Conservation (phyloP, 2,888 invertebrate genomes). For the Microplitis deprimator region DNA sequence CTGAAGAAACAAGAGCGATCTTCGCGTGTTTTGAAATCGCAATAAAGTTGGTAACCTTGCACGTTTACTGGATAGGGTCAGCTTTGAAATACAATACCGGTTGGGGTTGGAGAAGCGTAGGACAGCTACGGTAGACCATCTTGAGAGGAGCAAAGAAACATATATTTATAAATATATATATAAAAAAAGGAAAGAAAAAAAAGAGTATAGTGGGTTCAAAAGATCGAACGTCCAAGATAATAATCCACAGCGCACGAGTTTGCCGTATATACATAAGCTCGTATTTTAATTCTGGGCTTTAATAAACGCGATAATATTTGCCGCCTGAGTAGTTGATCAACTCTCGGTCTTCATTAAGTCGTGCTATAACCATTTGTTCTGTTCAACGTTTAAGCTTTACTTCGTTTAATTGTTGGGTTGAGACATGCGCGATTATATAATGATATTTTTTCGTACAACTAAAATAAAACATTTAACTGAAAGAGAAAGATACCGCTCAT, state of each 20-base stretch:
- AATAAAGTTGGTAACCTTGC: conserved; percentile 61
- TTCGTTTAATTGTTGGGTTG: conserved; percentile 61
- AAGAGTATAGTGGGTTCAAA: conserved; percentile 23
- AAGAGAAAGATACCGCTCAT: neutral
- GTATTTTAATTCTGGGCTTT: conserved; percentile 56
- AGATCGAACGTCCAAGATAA: conserved; percentile 53
- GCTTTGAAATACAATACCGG: conserved; percentile 53
- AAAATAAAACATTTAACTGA: neutral
- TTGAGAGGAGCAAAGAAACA: conserved; percentile 13
- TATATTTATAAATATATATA: conserved; percentile 8
- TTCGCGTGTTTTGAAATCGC: conserved; percentile 54
- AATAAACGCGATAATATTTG: conserved; percentile 55
- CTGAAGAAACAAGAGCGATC: conserved; percentile 54
- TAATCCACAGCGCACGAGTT: conserved; percentile 37
- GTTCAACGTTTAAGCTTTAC: conserved; percentile 60
- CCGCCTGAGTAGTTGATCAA: conserved; percentile 42
- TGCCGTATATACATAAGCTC: conserved; percentile 38
- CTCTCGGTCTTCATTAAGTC: conserved; percentile 57
- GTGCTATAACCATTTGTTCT: conserved; percentile 52
- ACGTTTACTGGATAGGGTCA: conserved; percentile 56
- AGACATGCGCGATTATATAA: conserved; percentile 26
- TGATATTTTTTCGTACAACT: neutral
- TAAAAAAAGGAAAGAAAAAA: conserved; percentile 15
- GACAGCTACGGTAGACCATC: neutral
- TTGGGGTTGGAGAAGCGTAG: conserved; percentile 39